Evolutionary conservation across 2,113 vertebrate genomes (phyloP), one percentile per base, ranked within the genome.

Genomic region (Cottus gobio): DNA sequence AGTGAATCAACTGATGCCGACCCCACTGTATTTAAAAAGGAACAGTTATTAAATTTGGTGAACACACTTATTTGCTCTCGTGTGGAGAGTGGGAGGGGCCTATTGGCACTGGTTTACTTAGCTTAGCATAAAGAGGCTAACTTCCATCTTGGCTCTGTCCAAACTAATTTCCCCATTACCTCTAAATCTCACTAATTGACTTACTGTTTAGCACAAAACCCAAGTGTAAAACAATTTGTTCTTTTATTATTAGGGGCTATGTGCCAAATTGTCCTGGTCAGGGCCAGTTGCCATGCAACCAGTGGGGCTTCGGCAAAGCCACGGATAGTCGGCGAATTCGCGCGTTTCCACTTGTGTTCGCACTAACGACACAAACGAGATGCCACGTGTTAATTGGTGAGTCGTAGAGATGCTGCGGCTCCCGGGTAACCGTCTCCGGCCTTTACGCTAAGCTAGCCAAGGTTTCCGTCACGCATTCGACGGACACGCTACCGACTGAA

Each of bases 251-350:
- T 0, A 30, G 6, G 30, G 13, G 13, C 39, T 42, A 28, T 22
- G 24, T 7, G 20, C 18, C 37, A 31, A 22, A 26, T 22, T 60
- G 18, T 26, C 71, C 31, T 48, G 42, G 28, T 28, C 18, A 31
- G 70, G 42, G 39, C 37, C 18, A 46, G 70, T 42, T 70, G 48
- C 30, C 48, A 36, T 12, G 46, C 66, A 65, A 65, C 37, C 62
- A 36, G 50, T 24, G 50, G 50, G 50, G 24, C 20, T 10, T 10
- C 50, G 20, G 50, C 50, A n/a, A 52, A 52, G 50, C 50, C 18
- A 22, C 9, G 48, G 20, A 50, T n/a, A 50, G 22, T n/a, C 20
- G 22, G 20, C 48, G 11, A n/a, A 24, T 24, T 54, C 50, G 1
- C n/a, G n/a, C n/a, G 10, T 24, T 22, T 11, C 10, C 50, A 24